These are phyloP conservation scores for Drosophila sturtevanti DNA, from an alignment of 1,140 invertebrate species.

Conservation along the genomic window DNA sequence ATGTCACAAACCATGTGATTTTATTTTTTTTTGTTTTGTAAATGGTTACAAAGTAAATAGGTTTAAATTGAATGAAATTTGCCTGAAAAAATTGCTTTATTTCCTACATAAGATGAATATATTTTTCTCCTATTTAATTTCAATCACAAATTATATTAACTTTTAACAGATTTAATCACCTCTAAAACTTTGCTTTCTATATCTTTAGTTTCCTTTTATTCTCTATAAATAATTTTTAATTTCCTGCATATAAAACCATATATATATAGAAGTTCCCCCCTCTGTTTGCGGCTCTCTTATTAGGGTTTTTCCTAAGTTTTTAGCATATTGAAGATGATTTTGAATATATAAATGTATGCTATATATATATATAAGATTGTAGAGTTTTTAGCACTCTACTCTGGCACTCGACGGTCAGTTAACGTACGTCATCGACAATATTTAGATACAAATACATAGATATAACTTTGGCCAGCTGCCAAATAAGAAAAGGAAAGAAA, in stretches of 20 bases:
- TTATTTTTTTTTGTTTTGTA: too few species aligned
- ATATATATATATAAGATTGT: neutral
- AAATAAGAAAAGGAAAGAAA: slow-evolving; percentile 21
- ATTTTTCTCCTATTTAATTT: too few species aligned
- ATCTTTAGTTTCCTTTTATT: neutral
- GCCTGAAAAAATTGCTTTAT: too few species aligned
- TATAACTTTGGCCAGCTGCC: slow-evolving; percentile 26
- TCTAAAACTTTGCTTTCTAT: neutral
- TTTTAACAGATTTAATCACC: too few species aligned
- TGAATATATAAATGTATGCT: neutral
- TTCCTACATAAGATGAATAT: too few species aligned
- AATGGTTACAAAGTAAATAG: too few species aligned
- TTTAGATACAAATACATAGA: slow-evolving; percentile 23
- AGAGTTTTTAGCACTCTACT: slow-evolving; percentile 54
- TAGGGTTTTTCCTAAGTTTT: neutral
- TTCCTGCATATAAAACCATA: neutral
- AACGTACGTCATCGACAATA: slow-evolving; percentile 44
- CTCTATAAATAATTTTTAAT: neutral
- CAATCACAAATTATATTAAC: too few species aligned
- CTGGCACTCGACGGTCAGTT: slow-evolving; percentile 28
- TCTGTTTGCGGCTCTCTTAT: neutral
- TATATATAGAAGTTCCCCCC: neutral
- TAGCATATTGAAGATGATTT: neutral
- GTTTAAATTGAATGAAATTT: too few species aligned
- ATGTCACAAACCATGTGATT: too few species aligned